These are phyloP conservation scores for Ophion ventricosus DNA, from an alignment of 2,888 invertebrate genomes.

Conservation along the genomic window DNA sequence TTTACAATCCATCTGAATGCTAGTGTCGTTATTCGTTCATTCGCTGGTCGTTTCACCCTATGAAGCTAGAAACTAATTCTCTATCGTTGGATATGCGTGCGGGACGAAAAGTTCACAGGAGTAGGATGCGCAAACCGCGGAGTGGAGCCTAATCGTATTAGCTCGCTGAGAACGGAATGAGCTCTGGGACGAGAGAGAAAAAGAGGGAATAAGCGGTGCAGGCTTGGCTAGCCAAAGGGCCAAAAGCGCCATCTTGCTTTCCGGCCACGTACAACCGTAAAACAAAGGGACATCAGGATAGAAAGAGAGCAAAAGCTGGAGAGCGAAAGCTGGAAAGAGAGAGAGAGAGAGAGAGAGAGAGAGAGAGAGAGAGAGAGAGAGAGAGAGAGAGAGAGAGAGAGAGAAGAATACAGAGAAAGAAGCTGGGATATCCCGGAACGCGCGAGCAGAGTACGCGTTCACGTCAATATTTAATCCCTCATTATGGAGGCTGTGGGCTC, in stretches of 20 bases:
- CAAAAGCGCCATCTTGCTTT: slow-evolving; percentile 79
- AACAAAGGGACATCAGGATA: slow-evolving; percentile 81
- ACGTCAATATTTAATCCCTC: slow-evolving; percentile 83
- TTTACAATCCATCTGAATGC: too few species aligned
- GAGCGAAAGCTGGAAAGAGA: too few species aligned
- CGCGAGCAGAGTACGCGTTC: slow-evolving; percentile 75
- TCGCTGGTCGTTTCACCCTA: too few species aligned
- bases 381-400: slow-evolving; percentile 57
- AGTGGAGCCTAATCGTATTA: slow-evolving; percentile 78
- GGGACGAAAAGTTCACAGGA: slow-evolving; percentile 23
- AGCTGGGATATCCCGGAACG: slow-evolving; percentile 43
- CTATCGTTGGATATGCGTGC: slow-evolving; percentile 58
- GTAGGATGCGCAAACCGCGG: slow-evolving; percentile 49
- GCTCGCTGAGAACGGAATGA: slow-evolving; percentile 52
- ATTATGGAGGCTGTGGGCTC: slow-evolving; percentile 78
- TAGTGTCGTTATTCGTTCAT: too few species aligned
- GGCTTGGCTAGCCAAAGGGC: slow-evolving; percentile 48
- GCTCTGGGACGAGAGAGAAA: slow-evolving; percentile 16
- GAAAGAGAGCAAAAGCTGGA: too few species aligned
- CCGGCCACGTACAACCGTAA: slow-evolving; percentile 82
- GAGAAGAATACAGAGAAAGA: slow-evolving; percentile 7
- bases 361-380: slow-evolving; percentile 37
- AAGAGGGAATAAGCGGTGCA: slow-evolving; percentile 24
- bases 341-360: slow-evolving; percentile 35
- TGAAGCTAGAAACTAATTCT: slow-evolving; percentile 52